phyloP scores from a whole-genome alignment of 2,888 invertebrate species.

The Geotrupes spiniger region DNA sequence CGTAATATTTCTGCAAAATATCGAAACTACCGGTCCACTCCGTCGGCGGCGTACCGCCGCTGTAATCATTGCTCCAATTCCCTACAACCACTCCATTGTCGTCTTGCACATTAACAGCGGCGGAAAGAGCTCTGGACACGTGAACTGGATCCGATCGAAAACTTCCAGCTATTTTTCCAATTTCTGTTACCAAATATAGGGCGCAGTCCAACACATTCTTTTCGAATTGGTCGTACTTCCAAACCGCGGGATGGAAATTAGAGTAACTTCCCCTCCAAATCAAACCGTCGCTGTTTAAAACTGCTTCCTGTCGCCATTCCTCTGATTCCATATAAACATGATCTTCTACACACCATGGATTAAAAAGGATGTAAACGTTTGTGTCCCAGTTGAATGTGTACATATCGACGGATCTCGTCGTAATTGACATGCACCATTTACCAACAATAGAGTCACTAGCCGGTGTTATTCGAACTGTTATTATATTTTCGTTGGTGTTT shows the following conservation, averaged over 20 bases:
- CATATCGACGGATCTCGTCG: slow-evolving; percentile 54
- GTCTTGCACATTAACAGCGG: slow-evolving; percentile 77
- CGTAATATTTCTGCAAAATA: slow-evolving; percentile 75
- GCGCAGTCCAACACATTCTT: slow-evolving; percentile 64
- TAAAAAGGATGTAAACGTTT: slow-evolving; percentile 73
- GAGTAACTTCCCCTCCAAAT: slow-evolving; percentile 72
- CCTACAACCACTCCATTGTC: slow-evolving; percentile 78
- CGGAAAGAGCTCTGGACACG: slow-evolving; percentile 71
- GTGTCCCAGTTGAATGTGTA: slow-evolving; percentile 67
- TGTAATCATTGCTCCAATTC: slow-evolving; percentile 79
- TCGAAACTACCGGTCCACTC: slow-evolving; percentile 81
- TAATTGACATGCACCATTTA: slow-evolving; percentile 19
- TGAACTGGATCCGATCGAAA: slow-evolving; percentile 73
- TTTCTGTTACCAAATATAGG: slow-evolving; percentile 62
- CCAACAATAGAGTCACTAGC: slow-evolving; percentile 53
- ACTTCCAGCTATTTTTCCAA: slow-evolving; percentile 58
- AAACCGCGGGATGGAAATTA: slow-evolving; percentile 65
- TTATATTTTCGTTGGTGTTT: slow-evolving; percentile 60
- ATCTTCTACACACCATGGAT: slow-evolving; percentile 75
- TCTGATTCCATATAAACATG: slow-evolving; percentile 68
- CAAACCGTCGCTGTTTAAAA: slow-evolving; percentile 70
- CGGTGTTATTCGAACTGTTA: slow-evolving; percentile 59
- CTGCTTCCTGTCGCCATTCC: slow-evolving; percentile 63
- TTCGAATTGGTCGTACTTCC: slow-evolving; percentile 75
- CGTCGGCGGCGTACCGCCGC: slow-evolving; percentile 75